phyloP scores from a whole-genome alignment of 2,888 invertebrate genomes.

The Cerastoderma edule region DNA sequence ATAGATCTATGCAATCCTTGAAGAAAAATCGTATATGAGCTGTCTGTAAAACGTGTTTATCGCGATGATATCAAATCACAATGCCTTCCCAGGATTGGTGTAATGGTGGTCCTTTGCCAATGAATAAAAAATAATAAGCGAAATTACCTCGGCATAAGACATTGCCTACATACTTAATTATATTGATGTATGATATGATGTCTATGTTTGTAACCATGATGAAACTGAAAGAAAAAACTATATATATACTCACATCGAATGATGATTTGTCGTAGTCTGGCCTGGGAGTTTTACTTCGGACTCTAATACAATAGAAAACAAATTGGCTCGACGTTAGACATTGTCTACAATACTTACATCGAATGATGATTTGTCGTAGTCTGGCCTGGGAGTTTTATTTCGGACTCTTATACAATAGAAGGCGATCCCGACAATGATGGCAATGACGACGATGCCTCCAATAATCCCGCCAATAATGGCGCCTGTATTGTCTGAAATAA shows the following conservation, averaged over 20 bases:
- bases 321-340: background rate
- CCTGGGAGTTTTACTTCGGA: constrained; percentile 8
- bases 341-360: background rate
- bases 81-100: too few relatives aligned
- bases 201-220: too few relatives aligned
- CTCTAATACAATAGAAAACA: constrained; percentile 25
- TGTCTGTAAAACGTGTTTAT: too few relatives aligned
- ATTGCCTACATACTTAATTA: too few relatives aligned
- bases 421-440: constrained; percentile 19
- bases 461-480: constrained; percentile 31
- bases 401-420: constrained; percentile 21
- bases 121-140: too few relatives aligned
- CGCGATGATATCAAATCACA: too few relatives aligned
- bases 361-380: background rate
- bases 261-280: background rate
- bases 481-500: constrained; percentile 17
- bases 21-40: too few relatives aligned
- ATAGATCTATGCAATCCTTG: too few relatives aligned
- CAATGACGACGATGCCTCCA: constrained; percentile 25
- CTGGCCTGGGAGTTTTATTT: constrained; percentile 4
- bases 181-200: too few relatives aligned
- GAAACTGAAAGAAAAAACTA: too few relatives aligned
- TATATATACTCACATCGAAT: background rate
- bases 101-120: too few relatives aligned
- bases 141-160: background rate